A percentile compares a stretch with the other conserved stretches of the same genome.
These are phyloP conservation scores for Coranthus polyacanthus DNA, from an alignment of 2,797 vertebrate species.

Conservation along the genomic window DNA sequence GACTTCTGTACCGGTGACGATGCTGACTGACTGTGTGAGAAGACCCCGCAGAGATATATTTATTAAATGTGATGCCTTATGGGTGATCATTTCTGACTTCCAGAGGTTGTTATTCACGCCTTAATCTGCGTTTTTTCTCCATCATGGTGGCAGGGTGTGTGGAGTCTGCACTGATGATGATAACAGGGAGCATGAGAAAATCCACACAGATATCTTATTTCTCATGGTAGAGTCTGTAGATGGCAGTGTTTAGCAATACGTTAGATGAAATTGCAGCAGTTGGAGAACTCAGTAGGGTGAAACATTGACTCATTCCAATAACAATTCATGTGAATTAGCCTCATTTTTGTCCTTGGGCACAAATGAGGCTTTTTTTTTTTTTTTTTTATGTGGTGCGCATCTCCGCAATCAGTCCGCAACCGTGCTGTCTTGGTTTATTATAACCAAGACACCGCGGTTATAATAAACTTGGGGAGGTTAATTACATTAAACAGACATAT, in stretches of 20 bases:
- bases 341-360: conserved; percentile 25
- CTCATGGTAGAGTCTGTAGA: conserved; percentile 39
- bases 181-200: conserved; percentile 15
- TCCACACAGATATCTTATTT: background rate
- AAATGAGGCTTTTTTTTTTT: conserved; percentile 5
- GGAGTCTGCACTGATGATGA: conserved; percentile 17
- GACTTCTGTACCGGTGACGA: conserved; percentile 35
- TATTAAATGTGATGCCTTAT: conserved; percentile 75
- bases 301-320: too few species aligned
- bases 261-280: conserved; percentile 1
- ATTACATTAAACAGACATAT: background rate
- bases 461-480: conserved; percentile 1
- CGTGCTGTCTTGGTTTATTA: too few species aligned
- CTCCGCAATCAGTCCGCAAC: background rate
- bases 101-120: conserved; percentile 22
- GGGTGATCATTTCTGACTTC: conserved; percentile 33
- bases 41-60: conserved; percentile 67
- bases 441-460: background rate
- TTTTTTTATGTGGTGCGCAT: too few species aligned
- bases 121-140: conserved; percentile 18
- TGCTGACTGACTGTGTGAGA: conserved; percentile 27
- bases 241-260: conserved; percentile 56
- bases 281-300: too few species aligned
- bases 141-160: background rate
- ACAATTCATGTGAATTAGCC: too few species aligned